Percentiles rank a stretch among this genome's conserved stretches.
Conservation (phyloP, 2,888 invertebrate species). For the Tineola bisselliella region DNA sequence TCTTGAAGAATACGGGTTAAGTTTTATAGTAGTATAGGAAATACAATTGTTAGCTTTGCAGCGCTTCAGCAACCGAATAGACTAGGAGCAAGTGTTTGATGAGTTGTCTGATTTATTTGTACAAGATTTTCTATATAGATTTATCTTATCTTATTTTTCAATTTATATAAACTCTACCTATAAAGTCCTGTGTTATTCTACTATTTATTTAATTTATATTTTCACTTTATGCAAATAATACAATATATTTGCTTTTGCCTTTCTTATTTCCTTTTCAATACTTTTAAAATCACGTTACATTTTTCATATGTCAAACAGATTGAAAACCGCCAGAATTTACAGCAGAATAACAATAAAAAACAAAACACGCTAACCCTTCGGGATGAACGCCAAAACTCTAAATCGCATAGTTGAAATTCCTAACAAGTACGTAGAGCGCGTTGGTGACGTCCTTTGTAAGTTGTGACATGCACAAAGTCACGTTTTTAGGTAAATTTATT, state of each 20-base stretch:
- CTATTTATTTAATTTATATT: neutral
- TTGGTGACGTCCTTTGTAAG: neutral
- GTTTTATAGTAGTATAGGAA: too few relatives aligned
- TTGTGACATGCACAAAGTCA: conserved; percentile 5
- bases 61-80: conserved; percentile 9
- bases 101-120: neutral
- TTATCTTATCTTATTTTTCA: neutral
- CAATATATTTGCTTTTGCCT: too few relatives aligned
- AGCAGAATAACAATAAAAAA: neutral
- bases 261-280: too few relatives aligned
- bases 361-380: neutral
- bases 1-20: too few relatives aligned
- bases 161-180: neutral
- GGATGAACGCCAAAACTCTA: neutral
- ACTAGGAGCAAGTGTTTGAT: conserved; percentile 1
- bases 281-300: too few relatives aligned
- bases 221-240: too few relatives aligned
- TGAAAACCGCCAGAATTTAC: neutral
- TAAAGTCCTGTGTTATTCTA: neutral
- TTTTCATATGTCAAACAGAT: neutral
- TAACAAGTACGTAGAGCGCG: neutral
- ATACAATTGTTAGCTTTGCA: neutral
- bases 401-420: conserved; percentile 6
- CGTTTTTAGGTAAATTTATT: conserved; percentile 2
- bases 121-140: neutral